Percentiles rank a stretch among this genome's conserved stretches.
These are phyloP conservation scores for Drosophila tsacasi DNA, from an alignment of 1,140 invertebrate species.

Conservation along the genomic window DNA sequence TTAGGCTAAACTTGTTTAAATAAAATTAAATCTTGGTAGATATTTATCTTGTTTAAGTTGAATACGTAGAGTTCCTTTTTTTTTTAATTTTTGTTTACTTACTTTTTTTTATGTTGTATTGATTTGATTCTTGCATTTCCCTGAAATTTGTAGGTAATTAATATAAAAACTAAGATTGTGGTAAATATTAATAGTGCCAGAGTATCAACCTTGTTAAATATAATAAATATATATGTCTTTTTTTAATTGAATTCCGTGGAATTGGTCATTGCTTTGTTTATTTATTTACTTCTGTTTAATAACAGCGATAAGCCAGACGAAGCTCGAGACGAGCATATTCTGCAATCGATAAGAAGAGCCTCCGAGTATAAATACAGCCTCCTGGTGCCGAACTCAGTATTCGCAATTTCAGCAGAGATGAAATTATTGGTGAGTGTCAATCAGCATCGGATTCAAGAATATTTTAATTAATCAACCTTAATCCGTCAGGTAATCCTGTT, in stretches of 20 bases:
- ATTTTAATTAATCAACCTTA: background rate
- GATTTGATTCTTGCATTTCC: background rate
- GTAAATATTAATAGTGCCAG: background rate
- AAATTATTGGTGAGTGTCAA: conserved; percentile 5
- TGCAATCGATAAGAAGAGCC: background rate
- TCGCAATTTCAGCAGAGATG: background rate
- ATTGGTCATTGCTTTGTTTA: background rate
- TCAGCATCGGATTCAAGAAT: background rate
- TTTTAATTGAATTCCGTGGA: background rate
- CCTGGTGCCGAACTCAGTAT: background rate
- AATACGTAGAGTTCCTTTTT: background rate
- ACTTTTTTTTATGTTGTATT: background rate
- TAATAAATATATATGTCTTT: too few relatives aligned
- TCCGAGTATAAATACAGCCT: conserved; percentile 3
- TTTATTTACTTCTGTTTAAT: background rate
- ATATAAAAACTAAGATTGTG: background rate
- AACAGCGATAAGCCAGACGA: background rate
- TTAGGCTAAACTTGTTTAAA: too few relatives aligned
- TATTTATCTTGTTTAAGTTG: background rate
- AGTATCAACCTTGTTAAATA: background rate
- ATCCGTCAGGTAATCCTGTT: background rate
- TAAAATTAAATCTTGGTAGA: too few relatives aligned
- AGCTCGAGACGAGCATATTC: background rate
- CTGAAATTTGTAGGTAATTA: background rate
- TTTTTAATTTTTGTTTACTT: too few relatives aligned